Conservation (phyloP, 2,888 invertebrate species). For the Drosophila hamatofila region DNA sequence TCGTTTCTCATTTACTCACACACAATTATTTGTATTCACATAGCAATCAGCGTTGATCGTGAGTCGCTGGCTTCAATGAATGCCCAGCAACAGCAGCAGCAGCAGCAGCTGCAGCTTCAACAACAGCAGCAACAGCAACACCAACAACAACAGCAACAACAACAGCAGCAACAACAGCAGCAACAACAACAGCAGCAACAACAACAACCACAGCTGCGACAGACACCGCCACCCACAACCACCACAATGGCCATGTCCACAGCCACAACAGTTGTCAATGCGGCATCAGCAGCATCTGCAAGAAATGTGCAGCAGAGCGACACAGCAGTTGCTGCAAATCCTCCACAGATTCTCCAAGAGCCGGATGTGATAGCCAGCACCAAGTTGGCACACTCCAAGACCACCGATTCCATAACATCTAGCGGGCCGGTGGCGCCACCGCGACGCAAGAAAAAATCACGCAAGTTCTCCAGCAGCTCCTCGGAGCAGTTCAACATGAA, state of each 20-base stretch:
- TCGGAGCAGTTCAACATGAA: constrained; percentile 84
- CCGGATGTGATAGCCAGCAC: constrained; percentile 98
- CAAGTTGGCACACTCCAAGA: constrained; percentile 87
- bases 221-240: constrained; percentile 48
- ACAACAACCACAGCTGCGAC: constrained; percentile 51
- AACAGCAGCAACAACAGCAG: constrained; percentile 37
- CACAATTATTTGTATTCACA: constrained; percentile 2
- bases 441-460: constrained; percentile 89
- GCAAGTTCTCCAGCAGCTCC: constrained; percentile 84
- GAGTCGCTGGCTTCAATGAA: constrained; percentile 82
- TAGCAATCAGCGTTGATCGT: constrained; percentile 84
- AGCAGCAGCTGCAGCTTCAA: constrained; percentile 33
- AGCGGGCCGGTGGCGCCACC: constrained; percentile 91
- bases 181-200: constrained; percentile 30
- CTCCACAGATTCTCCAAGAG: constrained; percentile 86
- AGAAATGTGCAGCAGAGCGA: constrained; percentile 20
- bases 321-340: not conserved
- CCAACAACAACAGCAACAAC: constrained; percentile 40
- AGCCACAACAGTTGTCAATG: constrained; percentile 30
- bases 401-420: constrained; percentile 85
- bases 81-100: constrained; percentile 76
- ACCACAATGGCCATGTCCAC: constrained; percentile 29
- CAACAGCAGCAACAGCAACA: constrained; percentile 45
- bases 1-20: constrained; percentile 17
- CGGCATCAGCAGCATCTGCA: constrained; percentile 34